Evolutionary conservation across 2,888 invertebrate species (phyloP).

Genomic region (Aphrophora alni): DNA sequence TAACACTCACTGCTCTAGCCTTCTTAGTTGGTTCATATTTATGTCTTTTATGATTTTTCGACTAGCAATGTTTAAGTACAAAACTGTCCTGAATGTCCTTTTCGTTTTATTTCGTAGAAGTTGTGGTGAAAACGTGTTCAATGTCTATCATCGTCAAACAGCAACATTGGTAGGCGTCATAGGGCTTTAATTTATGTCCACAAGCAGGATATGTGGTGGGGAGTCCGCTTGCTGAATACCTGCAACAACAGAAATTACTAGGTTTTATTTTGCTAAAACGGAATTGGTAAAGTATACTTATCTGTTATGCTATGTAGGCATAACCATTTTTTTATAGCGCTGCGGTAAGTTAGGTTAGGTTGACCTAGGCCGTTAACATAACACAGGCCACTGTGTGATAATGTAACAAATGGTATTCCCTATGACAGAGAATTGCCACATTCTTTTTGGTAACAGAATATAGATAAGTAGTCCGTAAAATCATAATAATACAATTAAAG

Average conservation of each 20-base stretch:
- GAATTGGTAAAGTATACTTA: slow-evolving; percentile 6
- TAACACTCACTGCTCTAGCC: no score
- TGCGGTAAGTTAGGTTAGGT: slow-evolving; percentile 21
- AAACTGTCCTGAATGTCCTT: slow-evolving; percentile 20
- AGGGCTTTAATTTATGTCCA: not conserved
- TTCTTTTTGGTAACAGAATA: slow-evolving; percentile 12
- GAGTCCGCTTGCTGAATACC: slow-evolving; percentile 15
- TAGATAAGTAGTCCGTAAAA: slow-evolving; percentile 9
- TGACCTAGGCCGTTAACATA: slow-evolving; percentile 7
- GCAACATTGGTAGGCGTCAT: slow-evolving; percentile 11
- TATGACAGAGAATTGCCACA: not conserved
- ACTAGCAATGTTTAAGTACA: no score
- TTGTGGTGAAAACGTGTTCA: slow-evolving; percentile 11
- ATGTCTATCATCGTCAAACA: no score
- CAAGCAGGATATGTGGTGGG: no score
- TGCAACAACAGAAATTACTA: not conserved
- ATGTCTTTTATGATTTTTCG: no score
- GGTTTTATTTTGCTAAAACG: not conserved
- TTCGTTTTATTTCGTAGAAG: slow-evolving; percentile 10
- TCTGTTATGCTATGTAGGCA: not conserved
- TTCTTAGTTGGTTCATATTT: no score
- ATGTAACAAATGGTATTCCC: slow-evolving; percentile 11
- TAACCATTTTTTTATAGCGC: not conserved
- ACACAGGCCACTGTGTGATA: not conserved
- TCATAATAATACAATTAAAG: not conserved